A percentile compares a stretch with the other conserved stretches of the same genome.
phyloP scores from a whole-genome alignment of 2,888 invertebrate genomes.

The Philonicus albiceps region DNA sequence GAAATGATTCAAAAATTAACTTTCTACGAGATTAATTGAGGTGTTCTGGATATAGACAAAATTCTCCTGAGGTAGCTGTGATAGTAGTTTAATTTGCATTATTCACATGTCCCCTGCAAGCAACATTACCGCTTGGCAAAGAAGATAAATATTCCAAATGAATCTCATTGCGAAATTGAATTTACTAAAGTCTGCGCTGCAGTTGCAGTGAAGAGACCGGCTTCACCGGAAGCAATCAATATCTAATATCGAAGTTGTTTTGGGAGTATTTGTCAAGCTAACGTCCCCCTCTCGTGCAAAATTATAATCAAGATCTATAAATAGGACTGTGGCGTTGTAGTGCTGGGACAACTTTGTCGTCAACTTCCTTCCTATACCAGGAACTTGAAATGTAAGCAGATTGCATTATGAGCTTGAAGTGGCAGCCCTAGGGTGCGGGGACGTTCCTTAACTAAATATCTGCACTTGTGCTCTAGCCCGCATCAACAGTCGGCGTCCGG shows the following conservation, averaged over 20 bases:
- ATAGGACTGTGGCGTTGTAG: background rate
- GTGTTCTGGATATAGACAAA: background rate
- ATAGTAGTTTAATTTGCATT: background rate
- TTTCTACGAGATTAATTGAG: background rate
- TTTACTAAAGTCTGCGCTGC: background rate
- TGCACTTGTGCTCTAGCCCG: background rate
- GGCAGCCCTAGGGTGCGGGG: background rate
- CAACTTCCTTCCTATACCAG: background rate
- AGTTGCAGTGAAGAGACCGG: background rate
- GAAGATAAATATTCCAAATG: background rate
- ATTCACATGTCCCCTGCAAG: background rate
- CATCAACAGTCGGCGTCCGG: constrained; percentile 2
- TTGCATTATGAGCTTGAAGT: background rate
- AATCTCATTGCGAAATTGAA: constrained; percentile 6
- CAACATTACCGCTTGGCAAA: background rate
- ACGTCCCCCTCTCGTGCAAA: constrained; percentile 2
- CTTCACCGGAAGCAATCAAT: constrained; percentile 19
- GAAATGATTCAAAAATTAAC: background rate
- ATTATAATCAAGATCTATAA: constrained; percentile 13
- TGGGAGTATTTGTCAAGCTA: constrained; percentile 20
- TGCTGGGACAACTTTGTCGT: background rate
- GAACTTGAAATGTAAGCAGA: constrained; percentile 21
- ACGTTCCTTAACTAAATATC: background rate
- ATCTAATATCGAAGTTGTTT: constrained; percentile 23
- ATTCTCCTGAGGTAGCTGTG: background rate